Percentiles rank a stretch among this genome's conserved stretches.
Evolutionary conservation across 2,113 vertebrate species (phyloP).

Genomic region (Brachyhypopomus gauderio): DNA sequence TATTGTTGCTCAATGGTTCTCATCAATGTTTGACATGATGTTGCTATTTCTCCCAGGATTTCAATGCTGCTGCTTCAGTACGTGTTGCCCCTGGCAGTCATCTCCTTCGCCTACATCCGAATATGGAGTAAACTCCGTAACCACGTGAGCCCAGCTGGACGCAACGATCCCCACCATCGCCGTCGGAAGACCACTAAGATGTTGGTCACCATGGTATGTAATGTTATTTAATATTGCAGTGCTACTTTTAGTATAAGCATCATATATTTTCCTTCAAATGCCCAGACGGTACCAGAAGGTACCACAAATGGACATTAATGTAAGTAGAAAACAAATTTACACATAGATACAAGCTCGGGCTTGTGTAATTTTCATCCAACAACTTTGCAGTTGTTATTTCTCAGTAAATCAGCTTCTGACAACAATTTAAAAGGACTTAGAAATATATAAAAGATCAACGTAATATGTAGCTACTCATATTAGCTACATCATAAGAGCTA

Average conservation of each 20-base stretch:
- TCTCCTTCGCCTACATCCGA: slow-evolving; percentile 83
- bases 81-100: slow-evolving; percentile 84
- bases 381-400: too few relatives aligned
- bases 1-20: neutral
- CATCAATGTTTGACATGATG: neutral
- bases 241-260: neutral
- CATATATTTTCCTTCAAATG: neutral
- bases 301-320: neutral
- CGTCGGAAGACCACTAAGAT: slow-evolving; percentile 91
- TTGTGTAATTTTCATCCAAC: too few relatives aligned
- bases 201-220: slow-evolving; percentile 84
- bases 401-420: too few relatives aligned
- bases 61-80: slow-evolving; percentile 89
- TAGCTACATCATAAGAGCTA: too few relatives aligned
- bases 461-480: too few relatives aligned
- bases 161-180: slow-evolving; percentile 80
- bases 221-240: neutral
- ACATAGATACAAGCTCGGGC: too few relatives aligned
- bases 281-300: too few relatives aligned
- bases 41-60: slow-evolving; percentile 77
- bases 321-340: neutral
- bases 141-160: slow-evolving; percentile 74
- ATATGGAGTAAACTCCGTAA: slow-evolving; percentile 91
- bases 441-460: neutral
- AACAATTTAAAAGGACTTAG: neutral